phyloP scores from a whole-genome alignment of 1,140 invertebrate genomes.

The Drosophila serrata region DNA sequence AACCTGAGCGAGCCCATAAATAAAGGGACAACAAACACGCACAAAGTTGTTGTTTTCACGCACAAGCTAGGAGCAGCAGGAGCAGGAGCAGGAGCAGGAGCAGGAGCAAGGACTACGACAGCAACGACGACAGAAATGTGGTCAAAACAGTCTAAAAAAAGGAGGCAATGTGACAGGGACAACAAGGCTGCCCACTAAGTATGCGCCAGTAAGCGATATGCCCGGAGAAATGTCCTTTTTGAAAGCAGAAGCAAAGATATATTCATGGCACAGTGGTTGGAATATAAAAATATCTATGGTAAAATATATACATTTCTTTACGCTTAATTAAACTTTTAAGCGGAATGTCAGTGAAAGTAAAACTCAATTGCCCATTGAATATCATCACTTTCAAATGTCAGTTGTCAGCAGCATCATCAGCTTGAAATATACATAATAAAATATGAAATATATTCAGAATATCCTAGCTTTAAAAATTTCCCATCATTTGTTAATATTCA shows the following conservation, averaged over 20 bases:
- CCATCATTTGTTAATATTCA: neutral
- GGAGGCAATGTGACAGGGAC: slow-evolving; percentile 51
- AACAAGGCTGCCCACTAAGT: slow-evolving; percentile 60
- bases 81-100: neutral
- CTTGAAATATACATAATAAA: neutral
- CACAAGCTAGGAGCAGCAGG: slow-evolving; percentile 52
- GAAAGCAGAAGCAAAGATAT: slow-evolving; percentile 16
- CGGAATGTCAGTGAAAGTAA: too few species aligned
- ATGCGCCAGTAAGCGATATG: slow-evolving; percentile 61
- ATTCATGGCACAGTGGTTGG: slow-evolving; percentile 30
- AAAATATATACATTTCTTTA: neutral
- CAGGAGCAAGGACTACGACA: neutral
- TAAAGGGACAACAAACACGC: slow-evolving; percentile 45
- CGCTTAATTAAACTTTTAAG: slow-evolving; percentile 1
- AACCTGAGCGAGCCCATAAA: slow-evolving; percentile 52
- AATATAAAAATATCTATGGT: too few species aligned
- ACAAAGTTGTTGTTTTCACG: slow-evolving; percentile 49
- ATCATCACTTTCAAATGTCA: neutral
- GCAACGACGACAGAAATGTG: slow-evolving; percentile 32
- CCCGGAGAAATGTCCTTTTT: neutral
- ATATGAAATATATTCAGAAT: neutral
- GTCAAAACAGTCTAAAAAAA: slow-evolving; percentile 35
- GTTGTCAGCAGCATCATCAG: neutral
- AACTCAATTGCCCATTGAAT: neutral
- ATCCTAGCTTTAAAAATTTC: neutral